Percentiles rank a stretch among this genome's conserved stretches.
These are phyloP conservation scores for Paedocypris micromegethes DNA, from an alignment of 2,797 vertebrate genomes.

Conservation along the genomic window DNA sequence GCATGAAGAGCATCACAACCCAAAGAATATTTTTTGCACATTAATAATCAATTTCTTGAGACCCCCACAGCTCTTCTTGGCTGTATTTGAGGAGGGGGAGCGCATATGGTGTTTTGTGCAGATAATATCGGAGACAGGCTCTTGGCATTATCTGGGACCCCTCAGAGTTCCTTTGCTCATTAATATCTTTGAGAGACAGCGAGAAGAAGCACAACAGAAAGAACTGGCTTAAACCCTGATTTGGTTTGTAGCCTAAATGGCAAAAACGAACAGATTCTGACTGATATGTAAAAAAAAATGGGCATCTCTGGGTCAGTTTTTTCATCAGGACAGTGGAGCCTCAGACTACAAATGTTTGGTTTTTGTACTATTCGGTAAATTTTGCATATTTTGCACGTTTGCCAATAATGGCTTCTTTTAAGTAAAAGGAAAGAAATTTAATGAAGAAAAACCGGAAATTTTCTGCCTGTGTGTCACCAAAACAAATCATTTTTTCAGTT, in stretches of 20 bases:
- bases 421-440: no score
- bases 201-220: constrained; percentile 44
- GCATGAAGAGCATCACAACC: constrained; percentile 5
- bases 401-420: no score
- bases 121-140: constrained; percentile 56
- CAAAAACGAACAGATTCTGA: constrained; percentile 36
- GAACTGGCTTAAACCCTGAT: constrained; percentile 68
- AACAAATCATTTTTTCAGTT: no score
- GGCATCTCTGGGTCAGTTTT: no score
- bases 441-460: no score
- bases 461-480: no score
- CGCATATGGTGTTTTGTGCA: constrained; percentile 49
- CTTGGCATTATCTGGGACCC: constrained; percentile 61
- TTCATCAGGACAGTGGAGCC: no score
- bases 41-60: constrained; percentile 5
- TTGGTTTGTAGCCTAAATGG: constrained; percentile 76
- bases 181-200: constrained; percentile 58
- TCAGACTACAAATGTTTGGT: no score
- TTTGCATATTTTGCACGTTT: no score
- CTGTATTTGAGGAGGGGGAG: constrained; percentile 58
- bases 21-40: constrained; percentile 15
- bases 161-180: constrained; percentile 63
- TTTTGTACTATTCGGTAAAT: no score
- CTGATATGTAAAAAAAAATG: no score
- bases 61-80: constrained; percentile 29